Evolutionary conservation across 2,113 vertebrate genomes (phyloP).

Genomic region (Tinamus guttatus): DNA sequence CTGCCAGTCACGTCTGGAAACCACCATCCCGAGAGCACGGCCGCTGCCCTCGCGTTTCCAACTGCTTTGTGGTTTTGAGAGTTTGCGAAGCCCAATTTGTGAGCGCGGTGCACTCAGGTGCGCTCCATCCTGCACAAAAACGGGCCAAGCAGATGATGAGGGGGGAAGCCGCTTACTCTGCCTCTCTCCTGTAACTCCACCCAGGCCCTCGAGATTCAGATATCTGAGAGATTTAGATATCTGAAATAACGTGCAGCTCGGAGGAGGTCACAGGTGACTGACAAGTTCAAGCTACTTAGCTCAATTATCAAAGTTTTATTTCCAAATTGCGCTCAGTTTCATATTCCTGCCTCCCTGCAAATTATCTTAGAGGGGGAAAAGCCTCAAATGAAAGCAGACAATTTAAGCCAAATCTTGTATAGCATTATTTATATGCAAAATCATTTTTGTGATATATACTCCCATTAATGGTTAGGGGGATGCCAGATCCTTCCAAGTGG

Average conservation of each 20-base stretch:
- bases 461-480: conserved; percentile 48
- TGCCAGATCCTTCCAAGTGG: conserved; percentile 34
- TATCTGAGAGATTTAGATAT: conserved; percentile 27
- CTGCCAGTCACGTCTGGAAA: conserved; percentile 64
- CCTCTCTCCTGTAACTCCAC: background rate
- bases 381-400: conserved; percentile 56
- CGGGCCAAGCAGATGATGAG: background rate
- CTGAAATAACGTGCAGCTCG: conserved; percentile 50
- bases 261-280: conserved; percentile 73
- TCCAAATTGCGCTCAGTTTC: conserved; percentile 74
- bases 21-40: conserved; percentile 50
- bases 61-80: too few species aligned
- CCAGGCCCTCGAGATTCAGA: background rate
- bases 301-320: conserved; percentile 78
- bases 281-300: conserved; percentile 75
- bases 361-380: conserved; percentile 24
- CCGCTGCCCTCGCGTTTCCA: background rate
- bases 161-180: background rate
- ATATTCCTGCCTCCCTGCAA: conserved; percentile 65
- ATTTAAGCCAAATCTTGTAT: conserved; percentile 52
- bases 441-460: conserved; percentile 59
- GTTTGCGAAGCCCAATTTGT: too few species aligned
- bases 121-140: background rate
- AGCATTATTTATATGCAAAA: conserved; percentile 68
- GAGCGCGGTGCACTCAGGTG: background rate